Evolutionary conservation across 2,888 invertebrate genomes (phyloP).

Genomic region (Stenurella melanura): DNA sequence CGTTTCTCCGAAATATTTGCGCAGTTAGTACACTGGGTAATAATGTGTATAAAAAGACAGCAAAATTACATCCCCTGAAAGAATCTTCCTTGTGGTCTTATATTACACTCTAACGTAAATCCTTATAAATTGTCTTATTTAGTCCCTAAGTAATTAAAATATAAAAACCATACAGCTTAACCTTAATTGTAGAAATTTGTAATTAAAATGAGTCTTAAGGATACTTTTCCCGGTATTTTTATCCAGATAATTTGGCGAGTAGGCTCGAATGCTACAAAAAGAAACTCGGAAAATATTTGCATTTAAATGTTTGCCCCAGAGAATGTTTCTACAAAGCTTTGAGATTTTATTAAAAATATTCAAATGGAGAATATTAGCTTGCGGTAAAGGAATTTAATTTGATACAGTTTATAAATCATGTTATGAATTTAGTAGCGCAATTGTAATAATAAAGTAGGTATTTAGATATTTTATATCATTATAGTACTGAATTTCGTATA

Average conservation of each 20-base stretch:
- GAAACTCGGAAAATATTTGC: slow-evolving; percentile 42
- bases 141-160: slow-evolving; percentile 57
- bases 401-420: neutral
- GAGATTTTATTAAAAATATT: slow-evolving; percentile 16
- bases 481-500: too few species aligned
- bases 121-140: slow-evolving; percentile 60
- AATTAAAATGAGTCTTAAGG: slow-evolving; percentile 56
- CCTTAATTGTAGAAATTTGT: slow-evolving; percentile 58
- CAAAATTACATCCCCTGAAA: neutral
- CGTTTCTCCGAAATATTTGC: too few species aligned
- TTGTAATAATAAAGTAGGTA: too few species aligned
- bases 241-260: slow-evolving; percentile 42
- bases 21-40: too few species aligned
- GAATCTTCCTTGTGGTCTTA: neutral
- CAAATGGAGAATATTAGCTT: neutral
- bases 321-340: neutral
- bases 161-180: slow-evolving; percentile 51
- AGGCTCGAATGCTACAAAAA: slow-evolving; percentile 22
- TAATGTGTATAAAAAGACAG: neutral
- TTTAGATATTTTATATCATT: too few species aligned
- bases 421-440: too few species aligned
- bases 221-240: slow-evolving; percentile 46
- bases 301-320: slow-evolving; percentile 32
- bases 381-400: neutral
- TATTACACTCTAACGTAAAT: slow-evolving; percentile 39